These are phyloP conservation scores for Oncorhynchus kisutch DNA, from an alignment of 2,113 vertebrate species.

Conservation along the genomic window DNA sequence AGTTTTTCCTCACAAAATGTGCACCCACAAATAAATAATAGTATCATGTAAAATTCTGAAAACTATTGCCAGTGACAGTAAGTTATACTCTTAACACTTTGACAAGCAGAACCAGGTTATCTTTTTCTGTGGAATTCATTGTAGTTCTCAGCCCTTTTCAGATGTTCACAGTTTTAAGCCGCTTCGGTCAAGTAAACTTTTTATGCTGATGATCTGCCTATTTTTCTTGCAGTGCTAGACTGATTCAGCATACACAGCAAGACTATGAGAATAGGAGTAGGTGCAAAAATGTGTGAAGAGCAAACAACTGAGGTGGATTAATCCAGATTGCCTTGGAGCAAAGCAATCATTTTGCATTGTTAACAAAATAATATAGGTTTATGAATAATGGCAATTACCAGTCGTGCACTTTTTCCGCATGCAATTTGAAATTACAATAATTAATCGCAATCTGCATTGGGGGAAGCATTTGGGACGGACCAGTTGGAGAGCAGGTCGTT, in stretches of 20 bases:
- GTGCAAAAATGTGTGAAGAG: slow-evolving; percentile 51
- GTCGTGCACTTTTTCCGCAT: slow-evolving; percentile 32
- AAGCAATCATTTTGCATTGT: slow-evolving; percentile 58
- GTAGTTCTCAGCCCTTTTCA: background rate
- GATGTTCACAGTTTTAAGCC: background rate
- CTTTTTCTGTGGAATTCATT: no score
- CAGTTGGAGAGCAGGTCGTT: slow-evolving; percentile 25
- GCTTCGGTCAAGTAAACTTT: background rate
- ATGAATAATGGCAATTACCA: slow-evolving; percentile 67
- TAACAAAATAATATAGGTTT: slow-evolving; percentile 40
- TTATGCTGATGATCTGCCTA: slow-evolving; percentile 40
- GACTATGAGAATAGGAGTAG: slow-evolving; percentile 24
- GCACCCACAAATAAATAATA: background rate
- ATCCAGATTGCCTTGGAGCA: slow-evolving; percentile 66
- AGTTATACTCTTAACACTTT: background rate
- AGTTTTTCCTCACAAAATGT: background rate
- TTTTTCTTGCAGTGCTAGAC: background rate
- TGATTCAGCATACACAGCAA: slow-evolving; percentile 45
- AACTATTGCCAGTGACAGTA: background rate
- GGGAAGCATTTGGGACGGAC: slow-evolving; percentile 25
- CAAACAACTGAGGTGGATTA: slow-evolving; percentile 64
- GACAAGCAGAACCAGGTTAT: slow-evolving; percentile 8
- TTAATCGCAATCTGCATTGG: slow-evolving; percentile 49
- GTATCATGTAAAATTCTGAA: background rate
- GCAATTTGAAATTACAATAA: slow-evolving; percentile 56